Evolutionary conservation across 2,888 invertebrate genomes (phyloP).

Genomic region (Acrobasis suavella): DNA sequence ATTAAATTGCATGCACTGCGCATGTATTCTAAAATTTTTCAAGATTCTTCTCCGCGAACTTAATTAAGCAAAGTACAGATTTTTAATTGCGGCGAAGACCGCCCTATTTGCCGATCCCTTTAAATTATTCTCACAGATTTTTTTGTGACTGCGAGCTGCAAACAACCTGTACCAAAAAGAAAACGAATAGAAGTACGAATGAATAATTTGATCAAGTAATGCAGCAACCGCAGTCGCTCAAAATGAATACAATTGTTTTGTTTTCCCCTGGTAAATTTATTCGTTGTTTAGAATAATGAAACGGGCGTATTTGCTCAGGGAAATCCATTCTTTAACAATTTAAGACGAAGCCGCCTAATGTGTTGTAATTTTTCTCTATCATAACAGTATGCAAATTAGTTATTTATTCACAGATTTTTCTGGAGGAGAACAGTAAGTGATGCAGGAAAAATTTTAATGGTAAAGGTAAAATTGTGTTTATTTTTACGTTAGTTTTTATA

Average conservation of each 20-base stretch:
- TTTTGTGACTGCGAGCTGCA: slow-evolving; percentile 31
- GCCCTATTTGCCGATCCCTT: no score
- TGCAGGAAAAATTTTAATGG: slow-evolving; percentile 14
- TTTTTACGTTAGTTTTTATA: slow-evolving; percentile 19
- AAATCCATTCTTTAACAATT: slow-evolving; percentile 77
- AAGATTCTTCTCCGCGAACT: no score
- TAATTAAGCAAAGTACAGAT: no score
- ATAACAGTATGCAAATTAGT: slow-evolving; percentile 61
- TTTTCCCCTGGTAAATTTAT: slow-evolving; percentile 77
- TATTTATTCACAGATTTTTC: slow-evolving; percentile 35
- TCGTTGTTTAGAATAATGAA: slow-evolving; percentile 80
- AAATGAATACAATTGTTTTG: slow-evolving; percentile 79
- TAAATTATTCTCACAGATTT: slow-evolving; percentile 38
- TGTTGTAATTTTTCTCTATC: slow-evolving; percentile 72
- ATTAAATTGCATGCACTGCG: no score
- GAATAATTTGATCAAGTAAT: slow-evolving; percentile 76
- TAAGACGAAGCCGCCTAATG: slow-evolving; percentile 70
- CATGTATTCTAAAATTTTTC: no score
- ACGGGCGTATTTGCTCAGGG: slow-evolving; percentile 71
- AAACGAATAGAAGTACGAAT: slow-evolving; percentile 54
- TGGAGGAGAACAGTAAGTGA: slow-evolving; percentile 7
- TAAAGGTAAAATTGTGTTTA: slow-evolving; percentile 3
- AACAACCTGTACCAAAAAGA: slow-evolving; percentile 40
- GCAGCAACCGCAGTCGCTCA: slow-evolving; percentile 72
- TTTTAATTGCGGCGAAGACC: no score